These are phyloP conservation scores for Mythimna impura DNA, from an alignment of 2,888 invertebrate species.

Conservation along the genomic window DNA sequence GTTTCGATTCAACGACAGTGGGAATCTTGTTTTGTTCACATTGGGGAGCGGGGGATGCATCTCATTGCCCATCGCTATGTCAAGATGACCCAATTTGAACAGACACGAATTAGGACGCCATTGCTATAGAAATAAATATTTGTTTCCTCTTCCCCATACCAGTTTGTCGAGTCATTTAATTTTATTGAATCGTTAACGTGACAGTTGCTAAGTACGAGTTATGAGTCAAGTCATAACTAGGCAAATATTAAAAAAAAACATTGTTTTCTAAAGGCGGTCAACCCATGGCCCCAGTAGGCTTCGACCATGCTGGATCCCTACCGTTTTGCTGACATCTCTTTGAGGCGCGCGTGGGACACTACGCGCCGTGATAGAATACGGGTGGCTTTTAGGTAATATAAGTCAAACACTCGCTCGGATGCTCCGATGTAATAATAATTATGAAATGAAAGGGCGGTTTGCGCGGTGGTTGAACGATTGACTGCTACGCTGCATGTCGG, in stretches of 20 bases:
- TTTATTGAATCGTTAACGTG: slow-evolving; percentile 14
- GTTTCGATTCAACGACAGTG: slow-evolving; percentile 29
- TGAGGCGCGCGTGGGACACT: too few relatives aligned
- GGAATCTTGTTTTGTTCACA: slow-evolving; percentile 51
- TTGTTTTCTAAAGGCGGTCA: not conserved
- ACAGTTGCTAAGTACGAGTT: not conserved
- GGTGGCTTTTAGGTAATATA: too few relatives aligned
- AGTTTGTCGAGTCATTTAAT: slow-evolving; percentile 9
- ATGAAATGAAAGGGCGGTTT: too few relatives aligned
- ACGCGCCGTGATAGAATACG: too few relatives aligned
- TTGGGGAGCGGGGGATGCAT: slow-evolving; percentile 68
- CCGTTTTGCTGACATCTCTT: too few relatives aligned
- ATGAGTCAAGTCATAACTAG: not conserved
- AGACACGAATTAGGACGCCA: slow-evolving; percentile 72
- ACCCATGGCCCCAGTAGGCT: too few relatives aligned
- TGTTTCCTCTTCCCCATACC: slow-evolving; percentile 12
- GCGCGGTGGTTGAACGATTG: too few relatives aligned
- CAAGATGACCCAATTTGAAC: slow-evolving; percentile 76
- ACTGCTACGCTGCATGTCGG: too few relatives aligned
- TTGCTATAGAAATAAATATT: slow-evolving; percentile 39
- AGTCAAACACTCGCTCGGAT: too few relatives aligned
- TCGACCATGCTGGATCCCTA: too few relatives aligned
- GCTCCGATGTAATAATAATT: too few relatives aligned
- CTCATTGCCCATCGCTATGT: slow-evolving; percentile 76
- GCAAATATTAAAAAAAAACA: not conserved